A percentile compares a stretch with the other conserved stretches of the same genome.
phyloP scores from a whole-genome alignment of 2,113 vertebrate species.

The Oplegnathus fasciatus region DNA sequence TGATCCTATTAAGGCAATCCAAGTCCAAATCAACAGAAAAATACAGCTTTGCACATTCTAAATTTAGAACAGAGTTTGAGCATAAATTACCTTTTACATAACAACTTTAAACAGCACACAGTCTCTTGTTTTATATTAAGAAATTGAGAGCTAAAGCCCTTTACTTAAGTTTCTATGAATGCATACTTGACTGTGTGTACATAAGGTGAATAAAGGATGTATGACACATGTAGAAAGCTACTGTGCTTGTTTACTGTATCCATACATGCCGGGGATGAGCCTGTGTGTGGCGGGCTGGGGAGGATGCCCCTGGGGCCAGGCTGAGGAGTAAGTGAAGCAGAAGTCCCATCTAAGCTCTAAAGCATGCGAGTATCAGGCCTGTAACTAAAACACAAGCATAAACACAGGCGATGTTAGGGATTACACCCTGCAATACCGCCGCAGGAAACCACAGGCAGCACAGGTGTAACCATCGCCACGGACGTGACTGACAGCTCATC shows the following conservation, averaged over 20 bases:
- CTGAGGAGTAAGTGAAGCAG: constrained; percentile 64
- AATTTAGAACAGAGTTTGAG: constrained; percentile 47
- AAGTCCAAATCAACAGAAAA: constrained; percentile 35
- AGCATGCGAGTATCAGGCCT: constrained; percentile 66
- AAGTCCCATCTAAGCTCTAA: constrained; percentile 72
- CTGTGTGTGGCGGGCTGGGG: constrained; percentile 59
- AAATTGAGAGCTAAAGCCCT: background rate
- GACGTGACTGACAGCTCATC: constrained; percentile 75
- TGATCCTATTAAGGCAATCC: constrained; percentile 37
- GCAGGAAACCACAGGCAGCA: constrained; percentile 65
- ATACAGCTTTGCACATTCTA: constrained; percentile 33
- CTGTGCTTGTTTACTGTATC: constrained; percentile 49
- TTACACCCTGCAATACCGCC: constrained; percentile 70
- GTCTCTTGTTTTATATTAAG: background rate
- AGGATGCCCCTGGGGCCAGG: constrained; percentile 56
- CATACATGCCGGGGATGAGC: constrained; percentile 39
- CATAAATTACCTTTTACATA: constrained; percentile 21
- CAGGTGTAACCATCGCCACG: constrained; percentile 70
- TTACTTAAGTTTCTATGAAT: background rate
- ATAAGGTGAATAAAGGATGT: background rate
- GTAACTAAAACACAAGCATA: constrained; percentile 83
- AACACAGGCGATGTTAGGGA: constrained; percentile 81
- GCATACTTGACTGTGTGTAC: background rate
- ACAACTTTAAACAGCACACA: constrained; percentile 23
- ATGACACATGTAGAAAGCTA: constrained; percentile 23